A percentile compares a stretch with the other conserved stretches of the same genome.
Conservation (phyloP, 2,797 vertebrate genomes). For the Graptemys geographica region DNA sequence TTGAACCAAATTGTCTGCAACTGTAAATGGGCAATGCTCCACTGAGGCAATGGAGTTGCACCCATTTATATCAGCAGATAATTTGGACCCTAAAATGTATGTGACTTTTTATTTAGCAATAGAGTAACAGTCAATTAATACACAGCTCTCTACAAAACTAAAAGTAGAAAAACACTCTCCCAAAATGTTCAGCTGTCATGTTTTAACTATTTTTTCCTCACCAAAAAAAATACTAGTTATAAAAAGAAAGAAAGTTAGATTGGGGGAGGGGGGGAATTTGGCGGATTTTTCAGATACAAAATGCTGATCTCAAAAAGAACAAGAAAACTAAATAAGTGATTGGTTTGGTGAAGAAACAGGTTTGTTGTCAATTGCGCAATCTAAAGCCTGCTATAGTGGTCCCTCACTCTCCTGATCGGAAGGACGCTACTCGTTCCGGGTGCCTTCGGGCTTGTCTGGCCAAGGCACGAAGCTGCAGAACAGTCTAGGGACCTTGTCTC, state of each 20-base stretch:
- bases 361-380: background rate
- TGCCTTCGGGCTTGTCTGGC: too few relatives aligned
- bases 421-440: too few relatives aligned
- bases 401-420: too few relatives aligned
- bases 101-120: background rate
- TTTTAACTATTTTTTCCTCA: background rate
- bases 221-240: background rate
- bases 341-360: constrained; percentile 36
- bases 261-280: background rate
- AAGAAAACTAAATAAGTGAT: constrained; percentile 9
- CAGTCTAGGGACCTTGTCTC: too few relatives aligned
- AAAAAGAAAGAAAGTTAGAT: constrained; percentile 15
- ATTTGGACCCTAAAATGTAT: background rate
- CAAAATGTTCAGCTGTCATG: background rate
- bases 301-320: background rate
- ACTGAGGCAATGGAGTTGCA: background rate
- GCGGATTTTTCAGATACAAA: background rate
- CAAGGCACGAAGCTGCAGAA: too few relatives aligned
- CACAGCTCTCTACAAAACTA: background rate
- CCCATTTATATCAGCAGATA: background rate
- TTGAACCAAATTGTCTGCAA: background rate
- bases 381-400: background rate
- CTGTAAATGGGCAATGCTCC: constrained; percentile 9
- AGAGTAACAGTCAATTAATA: background rate
- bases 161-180: background rate